Percentiles rank a stretch among this genome's conserved stretches.
Conservation (phyloP, 2,888 invertebrate species). For the Drosophila borealis region DNA sequence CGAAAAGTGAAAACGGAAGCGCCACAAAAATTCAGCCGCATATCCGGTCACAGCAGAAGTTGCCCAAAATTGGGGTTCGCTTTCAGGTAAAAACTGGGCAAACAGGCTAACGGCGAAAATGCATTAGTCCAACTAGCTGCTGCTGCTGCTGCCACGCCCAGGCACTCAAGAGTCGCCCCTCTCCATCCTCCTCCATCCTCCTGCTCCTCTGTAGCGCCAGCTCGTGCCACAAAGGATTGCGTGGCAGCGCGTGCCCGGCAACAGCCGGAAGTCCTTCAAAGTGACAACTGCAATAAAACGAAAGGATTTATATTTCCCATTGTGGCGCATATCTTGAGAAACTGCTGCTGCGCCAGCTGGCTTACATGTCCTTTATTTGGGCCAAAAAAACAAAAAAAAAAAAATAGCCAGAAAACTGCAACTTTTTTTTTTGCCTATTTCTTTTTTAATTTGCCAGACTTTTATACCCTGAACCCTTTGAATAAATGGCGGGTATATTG, state of each 20-base stretch:
- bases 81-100: slow-evolving; percentile 27
- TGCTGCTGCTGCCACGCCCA: background rate
- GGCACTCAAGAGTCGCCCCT: no score
- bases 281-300: slow-evolving; percentile 71
- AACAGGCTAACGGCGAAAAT: slow-evolving; percentile 56
- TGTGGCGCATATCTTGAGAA: slow-evolving; percentile 60
- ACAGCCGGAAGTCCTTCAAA: slow-evolving; percentile 66
- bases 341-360: slow-evolving; percentile 63
- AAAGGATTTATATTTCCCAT: slow-evolving; percentile 81
- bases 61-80: slow-evolving; percentile 30
- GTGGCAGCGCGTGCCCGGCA: slow-evolving; percentile 48
- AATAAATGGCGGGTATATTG: no score
- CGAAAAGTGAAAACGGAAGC: slow-evolving; percentile 77
- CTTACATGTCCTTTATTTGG: slow-evolving; percentile 42
- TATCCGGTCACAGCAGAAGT: slow-evolving; percentile 62
- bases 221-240: slow-evolving; percentile 66
- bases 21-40: slow-evolving; percentile 55
- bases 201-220: slow-evolving; percentile 12
- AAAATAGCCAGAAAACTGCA: slow-evolving; percentile 26
- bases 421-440: slow-evolving; percentile 44
- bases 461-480: no score
- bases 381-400: no score
- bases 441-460: slow-evolving; percentile 1
- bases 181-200: no score
- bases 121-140: background rate